These are phyloP conservation scores for Drosophila ananassae DNA, from an alignment of 1,140 invertebrate genomes.

Conservation along the genomic window DNA sequence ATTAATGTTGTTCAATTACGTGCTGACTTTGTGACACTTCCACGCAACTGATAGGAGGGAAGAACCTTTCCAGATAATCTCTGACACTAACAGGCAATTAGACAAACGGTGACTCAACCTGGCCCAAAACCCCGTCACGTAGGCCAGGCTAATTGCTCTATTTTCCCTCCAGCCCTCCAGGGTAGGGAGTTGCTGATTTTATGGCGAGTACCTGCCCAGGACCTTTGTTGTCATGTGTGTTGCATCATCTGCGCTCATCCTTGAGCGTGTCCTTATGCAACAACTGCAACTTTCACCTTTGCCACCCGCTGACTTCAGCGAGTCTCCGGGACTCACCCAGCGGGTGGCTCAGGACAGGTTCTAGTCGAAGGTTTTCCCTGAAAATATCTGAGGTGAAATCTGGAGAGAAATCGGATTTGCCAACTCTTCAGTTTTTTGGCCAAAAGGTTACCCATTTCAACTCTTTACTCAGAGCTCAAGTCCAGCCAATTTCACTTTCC, in stretches of 20 bases:
- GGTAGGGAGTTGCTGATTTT: constrained; percentile 17
- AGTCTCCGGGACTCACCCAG: neutral
- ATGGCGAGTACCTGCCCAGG: constrained; percentile 36
- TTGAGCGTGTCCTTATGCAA: constrained; percentile 24
- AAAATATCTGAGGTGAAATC: constrained; percentile 25
- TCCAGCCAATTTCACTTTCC: constrained; percentile 42
- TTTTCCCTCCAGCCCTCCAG: constrained; percentile 43
- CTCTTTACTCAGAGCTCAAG: constrained; percentile 27
- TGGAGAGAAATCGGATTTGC: constrained; percentile 20
- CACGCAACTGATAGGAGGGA: constrained; percentile 22
- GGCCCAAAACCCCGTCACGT: constrained; percentile 52
- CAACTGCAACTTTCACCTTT: constrained; percentile 45
- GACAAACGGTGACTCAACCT: constrained; percentile 38
- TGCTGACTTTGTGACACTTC: constrained; percentile 49
- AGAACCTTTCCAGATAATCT: constrained; percentile 53
- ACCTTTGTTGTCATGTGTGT: constrained; percentile 14
- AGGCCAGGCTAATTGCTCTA: constrained; percentile 77
- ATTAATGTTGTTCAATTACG: constrained; percentile 58
- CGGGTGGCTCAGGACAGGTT: constrained; percentile 34
- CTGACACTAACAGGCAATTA: constrained; percentile 59
- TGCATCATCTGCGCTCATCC: constrained; percentile 38
- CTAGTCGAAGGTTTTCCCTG: constrained; percentile 28
- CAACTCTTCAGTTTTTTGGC: neutral
- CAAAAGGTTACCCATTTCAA: constrained; percentile 27
- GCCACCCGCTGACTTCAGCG: constrained; percentile 24